A percentile compares a stretch with the other conserved stretches of the same genome.
Evolutionary conservation across 1,140 invertebrate genomes (phyloP).

Genomic region (Penaeus indicus): DNA sequence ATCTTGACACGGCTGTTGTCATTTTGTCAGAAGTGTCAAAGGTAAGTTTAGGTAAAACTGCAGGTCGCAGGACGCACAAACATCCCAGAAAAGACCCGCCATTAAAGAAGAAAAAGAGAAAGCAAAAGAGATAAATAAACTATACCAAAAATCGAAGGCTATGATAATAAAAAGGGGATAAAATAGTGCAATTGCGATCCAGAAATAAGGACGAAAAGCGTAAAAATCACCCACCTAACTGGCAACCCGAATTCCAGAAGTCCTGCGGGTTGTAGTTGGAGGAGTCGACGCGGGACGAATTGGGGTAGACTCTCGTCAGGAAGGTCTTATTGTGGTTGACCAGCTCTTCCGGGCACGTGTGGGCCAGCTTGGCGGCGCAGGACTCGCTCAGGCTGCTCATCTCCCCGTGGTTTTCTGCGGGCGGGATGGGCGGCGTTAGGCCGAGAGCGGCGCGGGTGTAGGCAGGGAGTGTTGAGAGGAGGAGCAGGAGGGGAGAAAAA

Average conservation of each 20-base stretch:
- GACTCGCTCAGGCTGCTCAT: constrained; percentile 66
- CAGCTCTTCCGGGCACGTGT: constrained; percentile 73
- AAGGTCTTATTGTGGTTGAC: constrained; percentile 74
- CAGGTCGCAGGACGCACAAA: not conserved
- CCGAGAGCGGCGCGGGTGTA: too few species aligned
- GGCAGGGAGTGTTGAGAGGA: too few species aligned
- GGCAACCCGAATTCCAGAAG: constrained; percentile 76
- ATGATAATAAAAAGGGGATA: not conserved
- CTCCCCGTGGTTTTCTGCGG: constrained; percentile 46
- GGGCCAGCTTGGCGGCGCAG: constrained; percentile 69
- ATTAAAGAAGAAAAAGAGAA: not conserved
- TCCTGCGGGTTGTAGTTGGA: constrained; percentile 76
- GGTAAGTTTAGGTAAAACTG: too few species aligned
- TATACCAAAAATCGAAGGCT: not conserved
- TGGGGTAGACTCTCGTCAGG: constrained; percentile 74
- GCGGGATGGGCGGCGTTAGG: not conserved
- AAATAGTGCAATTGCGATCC: not conserved
- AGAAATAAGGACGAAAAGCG: not conserved
- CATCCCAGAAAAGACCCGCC: too few species aligned
- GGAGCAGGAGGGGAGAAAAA: too few species aligned
- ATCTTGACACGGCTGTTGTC: too few species aligned
- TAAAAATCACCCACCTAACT: constrained; percentile 74
- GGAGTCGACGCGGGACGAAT: constrained; percentile 74
- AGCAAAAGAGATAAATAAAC: not conserved
- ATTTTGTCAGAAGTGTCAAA: too few species aligned